Evolutionary conservation across 2,797 vertebrate genomes (phyloP).

Genomic region (Rhyacichthys aspro): DNA sequence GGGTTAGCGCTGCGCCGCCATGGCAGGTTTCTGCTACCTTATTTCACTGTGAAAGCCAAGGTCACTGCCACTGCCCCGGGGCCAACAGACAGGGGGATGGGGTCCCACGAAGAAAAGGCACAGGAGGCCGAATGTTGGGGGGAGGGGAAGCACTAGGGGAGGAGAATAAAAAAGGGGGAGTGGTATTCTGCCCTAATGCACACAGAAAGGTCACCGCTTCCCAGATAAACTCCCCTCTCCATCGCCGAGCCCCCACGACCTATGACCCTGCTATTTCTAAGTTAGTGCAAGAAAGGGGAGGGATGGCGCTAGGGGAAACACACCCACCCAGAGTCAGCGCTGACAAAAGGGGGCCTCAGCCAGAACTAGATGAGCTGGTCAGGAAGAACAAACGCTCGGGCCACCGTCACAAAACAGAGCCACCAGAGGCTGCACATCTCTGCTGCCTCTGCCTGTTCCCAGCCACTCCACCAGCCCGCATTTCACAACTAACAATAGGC

Average conservation of each 20-base stretch:
- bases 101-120: constrained; percentile 72
- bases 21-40: constrained; percentile 65
- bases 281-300: constrained; percentile 78
- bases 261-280: constrained; percentile 82
- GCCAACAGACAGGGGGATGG: constrained; percentile 73
- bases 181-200: constrained; percentile 86
- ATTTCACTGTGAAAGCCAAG: constrained; percentile 82
- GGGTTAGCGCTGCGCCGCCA: constrained; percentile 34
- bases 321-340: constrained; percentile 68
- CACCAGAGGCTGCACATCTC: constrained; percentile 69
- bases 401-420: constrained; percentile 68
- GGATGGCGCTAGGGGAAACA: constrained; percentile 59
- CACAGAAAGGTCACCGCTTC: constrained; percentile 88
- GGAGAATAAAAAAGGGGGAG: constrained; percentile 77
- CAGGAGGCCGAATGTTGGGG: constrained; percentile 66
- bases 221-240: constrained; percentile 71
- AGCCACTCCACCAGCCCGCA: constrained; percentile 64
- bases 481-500: constrained; percentile 66
- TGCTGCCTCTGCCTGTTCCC: constrained; percentile 69
- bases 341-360: constrained; percentile 75
- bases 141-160: constrained; percentile 64
- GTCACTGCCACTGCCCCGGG: constrained; percentile 84
- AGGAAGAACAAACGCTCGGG: constrained; percentile 65
- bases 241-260: constrained; percentile 82
- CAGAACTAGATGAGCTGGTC: constrained; percentile 59